Base-by-base conservation (phyloP, 1,140 invertebrate genomes). In the Caenorhabditis latens region DNA sequence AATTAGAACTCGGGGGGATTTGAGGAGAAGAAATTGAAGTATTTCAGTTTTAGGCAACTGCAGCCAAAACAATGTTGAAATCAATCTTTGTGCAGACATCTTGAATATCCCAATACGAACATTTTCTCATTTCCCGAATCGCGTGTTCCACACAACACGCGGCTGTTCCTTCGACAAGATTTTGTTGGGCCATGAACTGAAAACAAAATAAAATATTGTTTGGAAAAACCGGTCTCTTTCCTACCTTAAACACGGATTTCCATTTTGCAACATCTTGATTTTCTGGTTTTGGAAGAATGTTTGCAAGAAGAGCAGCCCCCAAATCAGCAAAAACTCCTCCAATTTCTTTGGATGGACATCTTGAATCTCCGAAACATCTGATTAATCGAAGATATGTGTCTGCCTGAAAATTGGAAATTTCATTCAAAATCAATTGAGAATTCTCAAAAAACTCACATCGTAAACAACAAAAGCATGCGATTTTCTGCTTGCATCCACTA, bases 381-480 rank as follows among this genome's bases (percentile, higher is more conserved):
- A 71, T 85, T 40, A 85, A 53, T 48, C 84, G 84, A 43, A 65
- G 63, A 58, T 85, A 85, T 65, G 63, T 67, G 21, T 85, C 84
- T 16, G 84, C 84, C 84, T 85, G 50, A 55, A 83, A 83, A 3
- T 58, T 58, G 8, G 40, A 65, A 65, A 42, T 58, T 58, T 58
- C n/a, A 6, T 5, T 58, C 8, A 5, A 6, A n/a, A 7, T 58
- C 19, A 7, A 16, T 58, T 58, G 14, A 58, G 2, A 32, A 32
- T 32, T 58, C n/a, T 21, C 21, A n/a, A n/a, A 42, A 40, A 83
- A 46, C 85, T 83, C 24, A 86, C 86, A 83, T 86, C 86, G 2
- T 86, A 86, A 11, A 86, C 82, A 3, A 86, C 79, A 57, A 86
- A 86, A 19, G 86, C 86, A n/a, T 71, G 48, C 1, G 86, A 86